Evolutionary conservation across 2,888 invertebrate species (phyloP), one percentile per base, ranked within the genome.

Genomic region (Isotomurus palustris): DNA sequence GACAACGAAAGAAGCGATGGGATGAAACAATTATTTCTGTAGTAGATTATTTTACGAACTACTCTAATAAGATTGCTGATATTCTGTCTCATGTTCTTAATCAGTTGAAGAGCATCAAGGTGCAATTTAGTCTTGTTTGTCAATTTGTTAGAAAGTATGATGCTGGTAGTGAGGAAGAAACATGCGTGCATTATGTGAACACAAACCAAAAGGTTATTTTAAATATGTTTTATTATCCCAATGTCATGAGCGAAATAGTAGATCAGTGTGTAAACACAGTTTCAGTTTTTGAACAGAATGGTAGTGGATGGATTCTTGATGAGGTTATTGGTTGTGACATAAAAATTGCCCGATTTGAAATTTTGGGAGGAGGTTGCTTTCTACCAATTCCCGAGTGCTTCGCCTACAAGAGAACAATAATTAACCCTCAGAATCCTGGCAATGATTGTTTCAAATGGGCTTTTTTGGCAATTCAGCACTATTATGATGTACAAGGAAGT

Each of bases 381-480:
- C 6, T 22, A 4, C 21, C 3, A 3, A 22, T 43, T 8, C 43
- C 43, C 3, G 6, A 22, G 24, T 12, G 6, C 21, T 22, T 43
- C 10, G 4, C 6, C 8, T 22, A 43, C 3, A 43, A 43, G 22
- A 10, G 43, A 43, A 24, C 43, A 22, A 43, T 24, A 43, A 22
- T 43, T 22, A 43, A 22, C 19, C 6, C 24, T 5, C 12, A 43
- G 14, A 22, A 22, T 24, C 10, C 5, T 4, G 43, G 22, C 5
- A 22, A 10, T 22, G 43, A 10, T 14, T 43, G 43, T 14, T 43
- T 43, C 24, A 43, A 43, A 43, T 43, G 43, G 43, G 43, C 43
- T 3, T 10, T 43, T 43, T 14, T 43, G 4, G 19, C 43, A 8
- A 14, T 24, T 22, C 3, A 5, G 12, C 43, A 43, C 19, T 43